These are phyloP conservation scores for Brachyrhaphis roseni DNA, from an alignment of 2,797 vertebrate species.

Conservation along the genomic window DNA sequence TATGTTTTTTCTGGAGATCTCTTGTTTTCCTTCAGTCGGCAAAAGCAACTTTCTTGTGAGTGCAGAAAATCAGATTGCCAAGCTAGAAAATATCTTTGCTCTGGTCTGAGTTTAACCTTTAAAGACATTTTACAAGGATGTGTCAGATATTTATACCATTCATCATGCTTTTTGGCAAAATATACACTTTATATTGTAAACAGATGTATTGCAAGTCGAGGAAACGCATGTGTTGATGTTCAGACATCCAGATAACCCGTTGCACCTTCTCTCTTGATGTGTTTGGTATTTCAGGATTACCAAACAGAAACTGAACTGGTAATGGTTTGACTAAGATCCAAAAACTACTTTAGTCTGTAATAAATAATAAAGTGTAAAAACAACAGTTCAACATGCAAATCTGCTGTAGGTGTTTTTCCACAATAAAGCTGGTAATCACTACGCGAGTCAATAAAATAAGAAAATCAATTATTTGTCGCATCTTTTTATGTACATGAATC, in stretches of 20 bases:
- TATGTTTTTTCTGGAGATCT: slow-evolving; percentile 61
- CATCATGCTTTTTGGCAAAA: background rate
- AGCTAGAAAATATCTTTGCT: slow-evolving; percentile 11
- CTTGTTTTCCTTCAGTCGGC: slow-evolving; percentile 24
- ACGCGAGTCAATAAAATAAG: too few species aligned
- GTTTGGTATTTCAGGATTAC: background rate
- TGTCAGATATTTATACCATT: background rate
- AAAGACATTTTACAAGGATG: background rate
- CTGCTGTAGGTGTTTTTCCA: background rate
- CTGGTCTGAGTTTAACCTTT: background rate
- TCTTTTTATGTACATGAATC: background rate
- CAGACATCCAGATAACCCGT: background rate
- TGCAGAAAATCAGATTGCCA: background rate
- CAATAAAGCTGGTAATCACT: background rate
- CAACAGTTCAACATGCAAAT: background rate
- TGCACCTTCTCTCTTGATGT: too few species aligned
- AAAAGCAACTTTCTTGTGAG: slow-evolving; percentile 22
- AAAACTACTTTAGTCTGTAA: background rate
- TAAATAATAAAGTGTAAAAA: background rate
- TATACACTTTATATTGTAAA: background rate
- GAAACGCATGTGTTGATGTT: background rate
- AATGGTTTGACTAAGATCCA: background rate
- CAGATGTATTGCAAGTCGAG: background rate
- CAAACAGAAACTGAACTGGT: background rate
- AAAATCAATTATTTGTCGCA: background rate